A percentile compares a stretch with the other conserved stretches of the same genome.
Evolutionary conservation across 2,888 invertebrate species (phyloP).

Genomic region (Agrochola circellaris): DNA sequence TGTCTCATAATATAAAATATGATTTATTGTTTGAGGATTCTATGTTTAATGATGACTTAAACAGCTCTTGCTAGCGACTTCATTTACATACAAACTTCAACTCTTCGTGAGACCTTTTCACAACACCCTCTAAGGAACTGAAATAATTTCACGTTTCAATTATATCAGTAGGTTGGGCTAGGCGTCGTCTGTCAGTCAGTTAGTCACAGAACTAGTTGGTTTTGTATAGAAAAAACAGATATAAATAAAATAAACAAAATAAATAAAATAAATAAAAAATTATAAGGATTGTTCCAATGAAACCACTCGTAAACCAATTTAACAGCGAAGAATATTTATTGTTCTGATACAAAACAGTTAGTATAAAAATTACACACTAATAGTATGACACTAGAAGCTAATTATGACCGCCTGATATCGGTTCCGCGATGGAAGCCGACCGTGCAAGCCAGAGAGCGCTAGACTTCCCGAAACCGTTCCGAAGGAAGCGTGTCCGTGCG

Average conservation of each 20-base stretch:
- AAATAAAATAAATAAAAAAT: no score
- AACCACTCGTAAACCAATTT: not conserved
- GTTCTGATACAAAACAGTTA: no score
- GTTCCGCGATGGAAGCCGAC: no score
- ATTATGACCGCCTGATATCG: no score
- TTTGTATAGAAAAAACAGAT: not conserved
- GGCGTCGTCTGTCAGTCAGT: not conserved
- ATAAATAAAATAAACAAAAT: no score
- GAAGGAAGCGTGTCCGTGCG: no score
- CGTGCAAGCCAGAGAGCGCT: no score
- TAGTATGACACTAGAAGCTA: rapidly evolving
- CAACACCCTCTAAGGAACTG: not conserved
- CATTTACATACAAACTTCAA: not conserved
- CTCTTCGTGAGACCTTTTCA: not conserved
- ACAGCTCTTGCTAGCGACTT: not conserved
- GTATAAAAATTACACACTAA: no score
- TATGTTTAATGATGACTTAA: no score
- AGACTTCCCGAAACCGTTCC: no score
- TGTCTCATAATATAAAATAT: not conserved
- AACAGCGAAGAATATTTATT: no score
- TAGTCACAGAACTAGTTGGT: not conserved
- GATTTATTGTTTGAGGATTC: not conserved
- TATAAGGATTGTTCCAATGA: not conserved
- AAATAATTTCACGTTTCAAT: not conserved
- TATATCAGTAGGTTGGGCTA: not conserved